These are phyloP conservation scores for Myotis davidii DNA, from an alignment of 2,113 vertebrate species.

Conservation along the genomic window DNA sequence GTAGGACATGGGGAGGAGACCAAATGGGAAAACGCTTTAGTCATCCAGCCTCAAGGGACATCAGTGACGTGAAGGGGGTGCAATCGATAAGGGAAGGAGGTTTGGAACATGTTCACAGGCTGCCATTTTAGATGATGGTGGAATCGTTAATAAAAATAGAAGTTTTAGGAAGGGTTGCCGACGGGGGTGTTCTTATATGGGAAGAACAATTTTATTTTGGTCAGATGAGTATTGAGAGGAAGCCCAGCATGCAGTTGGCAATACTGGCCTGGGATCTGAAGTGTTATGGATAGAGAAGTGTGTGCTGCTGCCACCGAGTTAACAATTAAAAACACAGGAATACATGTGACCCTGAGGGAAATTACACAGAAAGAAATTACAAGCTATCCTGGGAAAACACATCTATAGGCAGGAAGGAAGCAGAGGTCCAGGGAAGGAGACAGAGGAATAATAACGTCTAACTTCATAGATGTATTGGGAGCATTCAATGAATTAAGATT, in stretches of 20 bases:
- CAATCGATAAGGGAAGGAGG: background rate
- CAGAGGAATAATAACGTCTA: background rate
- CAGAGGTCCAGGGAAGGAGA: background rate
- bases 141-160: background rate
- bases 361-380: background rate
- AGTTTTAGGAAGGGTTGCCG: background rate
- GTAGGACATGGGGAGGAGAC: background rate
- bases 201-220: background rate
- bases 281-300: background rate
- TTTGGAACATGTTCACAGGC: background rate
- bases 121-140: background rate
- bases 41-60: background rate
- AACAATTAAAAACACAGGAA: background rate
- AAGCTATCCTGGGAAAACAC: background rate
- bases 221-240: background rate
- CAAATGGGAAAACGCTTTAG: background rate
- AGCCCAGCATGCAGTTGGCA: background rate
- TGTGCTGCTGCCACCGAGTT: background rate
- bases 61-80: background rate
- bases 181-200: background rate
- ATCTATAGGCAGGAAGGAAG: background rate
- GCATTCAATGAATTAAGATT: background rate
- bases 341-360: background rate
- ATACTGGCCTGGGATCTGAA: background rate
- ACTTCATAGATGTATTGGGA: background rate